Base-by-base conservation (phyloP, 2,797 vertebrate genomes). In the Ptychadena robeensis region DNA sequence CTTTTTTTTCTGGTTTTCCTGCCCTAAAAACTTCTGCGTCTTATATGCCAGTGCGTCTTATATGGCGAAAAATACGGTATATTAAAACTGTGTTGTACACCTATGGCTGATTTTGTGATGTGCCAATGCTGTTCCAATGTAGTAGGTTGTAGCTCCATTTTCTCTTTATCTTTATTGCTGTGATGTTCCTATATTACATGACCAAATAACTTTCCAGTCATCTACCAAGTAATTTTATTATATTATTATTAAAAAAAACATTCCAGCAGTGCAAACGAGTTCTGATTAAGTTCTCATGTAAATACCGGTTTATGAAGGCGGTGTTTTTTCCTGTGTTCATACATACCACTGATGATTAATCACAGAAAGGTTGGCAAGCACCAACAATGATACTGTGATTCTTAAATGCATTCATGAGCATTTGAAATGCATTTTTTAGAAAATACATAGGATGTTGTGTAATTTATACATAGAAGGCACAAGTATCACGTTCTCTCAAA, bases 401-500 rank as follows among this genome's bases (percentile, higher is more conserved):
- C 0, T 0, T 30, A 0, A 0, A 37, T 27, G 63, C 22, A 37
- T 83, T 86, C 70, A 68, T 72, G 85, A 86, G 69, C 1, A 1
- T 77, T 90, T 86, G 80, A 73, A 85, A 86, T 79, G 25, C 79
- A 89, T 78, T 85, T 72, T 61, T 61, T 79, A 1, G 70, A 73
- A 83, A 74, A 87, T 83, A 86, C 89, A 89, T 88, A 87, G 72
- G 88, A 91, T 90, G 87, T 86, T 88, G 89, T 86, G 89, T 91
- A 89, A 85, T 87, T 87, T 66, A 48, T 85, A 91, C 92, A 93
- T 92, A 91, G 94, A 95, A 93, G 91, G 90, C 34, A 92, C 89
- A 94, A 94, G 93, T 91, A 93, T 92, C 88, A 88, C 88, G 81
- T 93, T 95, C 89, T 91, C 90, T 91, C 88, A 83, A 88, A 93